Conservation (phyloP, 2,888 invertebrate genomes). For the Tetragonisca angustula region DNA sequence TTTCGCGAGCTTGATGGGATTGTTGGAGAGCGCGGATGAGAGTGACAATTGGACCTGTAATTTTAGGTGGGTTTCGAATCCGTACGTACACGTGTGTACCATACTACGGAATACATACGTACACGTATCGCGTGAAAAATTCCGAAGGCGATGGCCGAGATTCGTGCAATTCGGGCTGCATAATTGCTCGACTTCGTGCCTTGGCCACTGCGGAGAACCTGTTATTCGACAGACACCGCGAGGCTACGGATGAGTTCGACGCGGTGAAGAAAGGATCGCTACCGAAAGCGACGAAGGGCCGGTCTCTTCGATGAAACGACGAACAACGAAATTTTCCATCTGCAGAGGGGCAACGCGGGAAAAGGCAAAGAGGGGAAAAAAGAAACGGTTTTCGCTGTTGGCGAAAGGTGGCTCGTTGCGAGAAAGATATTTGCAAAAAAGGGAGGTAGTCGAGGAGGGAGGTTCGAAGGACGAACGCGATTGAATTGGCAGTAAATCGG, state of each 20-base stretch:
- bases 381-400: not conserved
- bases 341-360: too few species aligned
- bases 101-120: too few species aligned
- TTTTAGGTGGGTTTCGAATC: too few species aligned
- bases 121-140: too few species aligned
- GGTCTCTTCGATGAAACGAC: not conserved
- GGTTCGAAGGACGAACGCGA: slow-evolving; percentile 45
- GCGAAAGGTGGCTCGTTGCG: slow-evolving; percentile 21
- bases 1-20: too few species aligned
- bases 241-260: not conserved
- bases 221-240: not conserved
- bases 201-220: too few species aligned
- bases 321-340: not conserved
- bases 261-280: not conserved
- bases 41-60: too few species aligned
- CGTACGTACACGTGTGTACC: too few species aligned
- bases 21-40: too few species aligned
- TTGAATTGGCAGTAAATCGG: slow-evolving; percentile 75
- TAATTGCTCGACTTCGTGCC: too few species aligned
- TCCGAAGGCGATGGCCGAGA: too few species aligned
- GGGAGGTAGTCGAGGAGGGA: not conserved
- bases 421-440: slow-evolving; percentile 24
- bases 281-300: not conserved
- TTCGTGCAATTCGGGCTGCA: too few species aligned
- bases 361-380: not conserved